A percentile compares a stretch with the other conserved stretches of the same genome.
These are phyloP conservation scores for Drosophila ogumai DNA, from an alignment of 1,140 invertebrate genomes.

Conservation along the genomic window DNA sequence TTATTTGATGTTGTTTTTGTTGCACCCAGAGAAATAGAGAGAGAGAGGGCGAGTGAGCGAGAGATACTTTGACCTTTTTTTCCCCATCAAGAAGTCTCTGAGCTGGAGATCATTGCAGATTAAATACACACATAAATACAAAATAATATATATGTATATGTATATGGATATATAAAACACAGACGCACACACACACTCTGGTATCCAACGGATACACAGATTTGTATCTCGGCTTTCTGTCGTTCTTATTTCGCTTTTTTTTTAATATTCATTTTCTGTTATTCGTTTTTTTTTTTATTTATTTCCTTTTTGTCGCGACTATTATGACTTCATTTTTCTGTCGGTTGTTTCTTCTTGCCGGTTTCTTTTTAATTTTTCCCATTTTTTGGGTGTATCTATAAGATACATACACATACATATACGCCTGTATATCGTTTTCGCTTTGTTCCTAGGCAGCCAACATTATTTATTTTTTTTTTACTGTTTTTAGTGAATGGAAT, in stretches of 20 bases:
- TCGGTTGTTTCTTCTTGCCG: slow-evolving; percentile 7
- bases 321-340: slow-evolving; percentile 44
- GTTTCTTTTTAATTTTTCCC: slow-evolving; percentile 33
- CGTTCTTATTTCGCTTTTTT: slow-evolving; percentile 29
- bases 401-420: slow-evolving; percentile 18
- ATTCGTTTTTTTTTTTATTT: slow-evolving; percentile 26
- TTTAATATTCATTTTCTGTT: slow-evolving; percentile 46
- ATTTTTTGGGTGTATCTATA: slow-evolving; percentile 45
- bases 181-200: slow-evolving; percentile 1
- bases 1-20: slow-evolving; percentile 28
- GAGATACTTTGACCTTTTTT: slow-evolving; percentile 74
- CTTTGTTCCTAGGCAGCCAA: slow-evolving; percentile 51
- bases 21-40: slow-evolving; percentile 11
- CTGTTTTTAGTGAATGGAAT: slow-evolving; percentile 40
- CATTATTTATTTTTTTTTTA: slow-evolving; percentile 23
- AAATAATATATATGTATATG: background rate
- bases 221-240: slow-evolving; percentile 43
- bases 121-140: slow-evolving; percentile 29
- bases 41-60: slow-evolving; percentile 1
- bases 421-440: slow-evolving; percentile 38
- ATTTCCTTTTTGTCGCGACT: slow-evolving; percentile 23
- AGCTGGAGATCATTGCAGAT: slow-evolving; percentile 74
- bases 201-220: slow-evolving; percentile 41
- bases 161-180: slow-evolving; percentile 1
- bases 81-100: slow-evolving; percentile 69